Evolutionary conservation across 2,797 vertebrate species (phyloP), one percentile per base, ranked within the genome.

Genomic region (Periophthalmus magnuspinnatus): DNA sequence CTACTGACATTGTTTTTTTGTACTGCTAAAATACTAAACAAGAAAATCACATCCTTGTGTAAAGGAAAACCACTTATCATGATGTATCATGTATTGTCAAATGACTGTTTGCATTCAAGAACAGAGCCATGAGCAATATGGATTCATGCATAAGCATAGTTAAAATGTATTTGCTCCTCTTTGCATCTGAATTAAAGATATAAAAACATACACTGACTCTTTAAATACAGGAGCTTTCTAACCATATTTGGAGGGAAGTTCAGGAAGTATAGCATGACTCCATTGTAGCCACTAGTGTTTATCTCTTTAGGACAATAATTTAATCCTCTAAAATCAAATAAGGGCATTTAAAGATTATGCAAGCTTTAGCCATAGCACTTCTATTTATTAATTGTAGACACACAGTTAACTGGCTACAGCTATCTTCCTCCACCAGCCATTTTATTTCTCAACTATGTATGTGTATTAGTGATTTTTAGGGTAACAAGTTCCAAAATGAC

Each of bases 1-100:
- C 64, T 74, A 64, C 38, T 41, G 64, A 36, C 57, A 28, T 33
- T n/a, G n/a, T 45, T 17, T 8, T n/a, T 66, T 54, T 67, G 57
- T 47, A 60, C 38, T 3, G 34, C 38, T 52, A 36, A 11, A 21
- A 24, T 36, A 36, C 33, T 19, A 22, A 67, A 65, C 16, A 1
- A 54, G 28, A 5, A 24, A 41, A 10, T 41, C 38, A 41, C 3
- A 41, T 41, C 38, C 11, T 41, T 38, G 11, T 11, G 13, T 41
- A 41, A 41, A 41, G 38, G 38, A 41, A 41, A 13, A 41, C 10
- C 38, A 13, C 38, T 41, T 13, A 41, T 13, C 55, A 56, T 48
- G 33, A 72, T 50, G 33, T 2, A 0, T 28, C 8, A 0, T 21
- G 19, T 32, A 33, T 70, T 10, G 24, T 68, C 47, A 54, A 50